Base-by-base conservation (phyloP, 2,113 vertebrate genomes). In the Nothobranchius furzeri region DNA sequence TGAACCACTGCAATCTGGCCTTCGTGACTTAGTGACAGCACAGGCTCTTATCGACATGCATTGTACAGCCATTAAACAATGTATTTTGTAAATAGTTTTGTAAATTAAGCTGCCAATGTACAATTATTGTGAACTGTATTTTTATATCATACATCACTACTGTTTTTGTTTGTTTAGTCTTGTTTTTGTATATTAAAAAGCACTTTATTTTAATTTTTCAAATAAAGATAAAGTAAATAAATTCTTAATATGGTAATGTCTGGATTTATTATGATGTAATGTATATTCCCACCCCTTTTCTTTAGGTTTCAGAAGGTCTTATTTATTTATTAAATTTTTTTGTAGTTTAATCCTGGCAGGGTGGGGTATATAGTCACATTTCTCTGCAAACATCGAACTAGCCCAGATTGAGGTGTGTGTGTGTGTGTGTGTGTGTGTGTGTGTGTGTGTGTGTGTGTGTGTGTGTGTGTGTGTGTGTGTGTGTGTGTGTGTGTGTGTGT, bases 141-240 rank as follows among this genome's bases (percentile, higher is more conserved):
- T 90, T 92, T 92, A 88, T 93, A 91, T 85, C 76, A 87, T 90
- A 87, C 84, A 85, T 91, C 86, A 89, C 88, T 90, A 87, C 86
- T 88, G 37, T 40, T 40, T 40, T 40, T 40, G 87, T 87, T 89
- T 87, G 8, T 68, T 62, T 60, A 76, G 59, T 64, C 17, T 60
- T 68, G 24, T 55, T 89, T 92, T 86, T 91, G 88, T 91, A 92
- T 78, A 93, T 93, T 92, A 91, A 91, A 93, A 92, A 91, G 90
- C 92, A 93, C 91, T 93, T 93, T 93, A 92, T 92, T 92, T 92
- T 91, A 87, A 91, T 91, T 92, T 93, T 92, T 89, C 88, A 91
- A 90, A 92, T 90, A 92, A 92, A 93, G 85, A 87, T 68, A 25
- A 85, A 40, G 37, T 40, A 40, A 40, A 8, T 40, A 40, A 40